Evolutionary conservation across 2,113 vertebrate species (phyloP).

Genomic region (Tragelaphus imberbis): DNA sequence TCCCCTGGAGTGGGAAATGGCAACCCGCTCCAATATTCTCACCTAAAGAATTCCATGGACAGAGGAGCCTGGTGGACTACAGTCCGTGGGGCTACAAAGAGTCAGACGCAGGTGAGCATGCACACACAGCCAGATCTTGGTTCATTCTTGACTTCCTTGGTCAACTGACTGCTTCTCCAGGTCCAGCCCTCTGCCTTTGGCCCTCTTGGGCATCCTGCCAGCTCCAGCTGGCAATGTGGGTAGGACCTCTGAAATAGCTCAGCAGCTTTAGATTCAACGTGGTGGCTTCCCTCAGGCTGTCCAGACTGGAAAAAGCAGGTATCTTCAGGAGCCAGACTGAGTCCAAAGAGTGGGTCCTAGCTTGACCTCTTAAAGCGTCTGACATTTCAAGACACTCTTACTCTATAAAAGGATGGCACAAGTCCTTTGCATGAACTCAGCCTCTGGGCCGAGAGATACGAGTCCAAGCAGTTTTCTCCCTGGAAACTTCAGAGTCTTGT

Average conservation of each 20-base stretch:
- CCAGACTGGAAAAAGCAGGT: not conserved
- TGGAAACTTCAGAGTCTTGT: not conserved
- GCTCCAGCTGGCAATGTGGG: not conserved
- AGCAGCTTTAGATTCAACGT: not conserved
- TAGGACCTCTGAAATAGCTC: not conserved
- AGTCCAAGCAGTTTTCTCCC: not conserved
- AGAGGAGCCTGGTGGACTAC: not conserved
- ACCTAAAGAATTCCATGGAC: not conserved
- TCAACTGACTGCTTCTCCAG: not conserved
- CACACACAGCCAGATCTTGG: not conserved
- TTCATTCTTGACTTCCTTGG: not conserved
- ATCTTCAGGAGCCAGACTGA: not conserved
- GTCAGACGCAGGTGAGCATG: not conserved
- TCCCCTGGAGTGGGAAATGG: not conserved
- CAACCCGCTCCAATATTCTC: not conserved
- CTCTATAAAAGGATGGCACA: not conserved
- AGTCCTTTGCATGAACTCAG: not conserved
- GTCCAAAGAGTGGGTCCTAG: not conserved
- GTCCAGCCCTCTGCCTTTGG: not conserved
- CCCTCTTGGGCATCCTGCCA: not conserved
- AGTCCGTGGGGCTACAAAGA: not conserved
- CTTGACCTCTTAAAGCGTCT: not conserved
- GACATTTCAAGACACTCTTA: not conserved
- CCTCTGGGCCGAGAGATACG: not conserved
- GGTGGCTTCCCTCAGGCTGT: not conserved